phyloP scores from a whole-genome alignment of 64 coral and sea anemone genomes.

The Acropora tenuis region DNA sequence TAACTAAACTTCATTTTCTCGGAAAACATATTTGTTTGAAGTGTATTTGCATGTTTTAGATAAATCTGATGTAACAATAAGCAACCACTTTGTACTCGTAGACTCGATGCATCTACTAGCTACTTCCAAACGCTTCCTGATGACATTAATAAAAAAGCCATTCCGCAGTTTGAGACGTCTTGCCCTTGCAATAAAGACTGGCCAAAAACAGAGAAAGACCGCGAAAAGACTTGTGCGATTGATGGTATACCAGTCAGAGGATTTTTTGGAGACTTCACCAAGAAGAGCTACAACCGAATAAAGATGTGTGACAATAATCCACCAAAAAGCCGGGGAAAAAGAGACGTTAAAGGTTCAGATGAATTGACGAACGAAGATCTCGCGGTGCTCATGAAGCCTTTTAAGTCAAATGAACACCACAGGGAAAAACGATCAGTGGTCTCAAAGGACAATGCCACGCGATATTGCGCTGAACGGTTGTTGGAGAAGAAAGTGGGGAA shows the following conservation, averaged over 20 bases:
- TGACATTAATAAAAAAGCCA: not conserved
- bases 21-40: too few relatives aligned
- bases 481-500: not conserved
- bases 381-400: not conserved
- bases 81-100: not conserved
- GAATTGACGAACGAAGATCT: not conserved
- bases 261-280: not conserved
- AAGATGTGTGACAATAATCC: not conserved
- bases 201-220: too few relatives aligned
- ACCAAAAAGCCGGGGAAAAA: not conserved
- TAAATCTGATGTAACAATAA: too few relatives aligned
- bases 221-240: not conserved
- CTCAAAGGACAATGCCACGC: slow-evolving; percentile 24
- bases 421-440: not conserved
- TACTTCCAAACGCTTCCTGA: not conserved
- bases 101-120: not conserved
- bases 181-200: not conserved
- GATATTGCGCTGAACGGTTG: slow-evolving; percentile 7
- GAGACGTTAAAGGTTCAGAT: not conserved
- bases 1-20: too few relatives aligned
- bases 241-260: not conserved
- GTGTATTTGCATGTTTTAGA: too few relatives aligned
- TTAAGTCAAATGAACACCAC: not conserved
- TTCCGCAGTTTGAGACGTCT: not conserved
- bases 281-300: not conserved